Evolutionary conservation across 2,113 vertebrate species (phyloP), one percentile per base, ranked within the genome.

Genomic region (Neotoma lepida): DNA sequence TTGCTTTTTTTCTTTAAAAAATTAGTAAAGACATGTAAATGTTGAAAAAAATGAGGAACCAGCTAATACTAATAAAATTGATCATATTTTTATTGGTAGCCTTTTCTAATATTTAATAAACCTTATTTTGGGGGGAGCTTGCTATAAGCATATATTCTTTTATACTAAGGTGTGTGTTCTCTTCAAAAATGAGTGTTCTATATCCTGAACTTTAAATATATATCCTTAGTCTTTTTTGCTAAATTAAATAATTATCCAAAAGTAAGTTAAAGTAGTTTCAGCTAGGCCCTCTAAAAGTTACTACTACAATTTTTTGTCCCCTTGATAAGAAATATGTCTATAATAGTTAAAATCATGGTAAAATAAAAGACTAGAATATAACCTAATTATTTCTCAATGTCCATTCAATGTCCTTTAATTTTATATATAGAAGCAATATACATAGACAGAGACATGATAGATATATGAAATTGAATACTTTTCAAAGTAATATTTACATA

Each of bases 201-300:
- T 56, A 22, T 71, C 35, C 12, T 94, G n/a, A 94, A 92, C 13
- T 90, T 95, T 77, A 14, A 88, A 91, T 92, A 63, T 89, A 12
- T 41, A 82, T 70, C 4, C 18, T 49, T 84, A 33, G 4, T 41
- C 20, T 73, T 91, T 85, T 81, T 71, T 26, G 73, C 61, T 39
- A 94, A 92, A 64, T 80, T 78, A 89, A 89, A 17, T 49, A 91
- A n/a, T 39, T 30, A 78, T 51, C 4, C 13, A 66, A 66, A 61
- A 82, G 54, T 89, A 85, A 86, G 39, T 92, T 6, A 56, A 76
- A 51, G 71, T 44, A 71, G 33, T 28, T 87, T 85, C 54, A 93
- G 22, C 76, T 20, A 68, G 49, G 0, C 2, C n/a, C 9, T 90
- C 82, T 91, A 81, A 0, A 71, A 46, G 44, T 61, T 74, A 30